A percentile compares a stretch with the other conserved stretches of the same genome.
Conservation (phyloP, 2,797 vertebrate genomes). For the Anomalospiza imberbis region DNA sequence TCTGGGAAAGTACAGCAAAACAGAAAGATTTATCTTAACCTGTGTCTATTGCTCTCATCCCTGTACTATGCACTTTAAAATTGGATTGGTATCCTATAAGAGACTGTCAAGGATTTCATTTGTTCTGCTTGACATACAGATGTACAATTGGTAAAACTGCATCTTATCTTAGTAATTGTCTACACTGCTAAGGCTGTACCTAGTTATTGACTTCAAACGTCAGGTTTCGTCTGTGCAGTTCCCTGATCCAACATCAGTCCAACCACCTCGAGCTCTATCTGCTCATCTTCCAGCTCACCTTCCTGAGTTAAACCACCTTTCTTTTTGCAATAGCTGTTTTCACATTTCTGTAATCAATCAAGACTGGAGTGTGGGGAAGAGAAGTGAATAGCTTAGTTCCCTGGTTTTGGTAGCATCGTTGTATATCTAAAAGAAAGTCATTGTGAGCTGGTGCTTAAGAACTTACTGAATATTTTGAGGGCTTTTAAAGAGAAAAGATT, state of each 20-base stretch:
- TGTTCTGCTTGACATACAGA: constrained; percentile 64
- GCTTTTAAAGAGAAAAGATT: neutral
- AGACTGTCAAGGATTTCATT: constrained; percentile 60
- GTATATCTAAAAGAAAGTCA: neutral
- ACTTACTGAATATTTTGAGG: neutral
- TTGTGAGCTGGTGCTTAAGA: neutral
- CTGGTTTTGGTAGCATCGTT: neutral
- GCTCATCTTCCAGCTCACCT: neutral
- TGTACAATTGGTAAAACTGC: constrained; percentile 60
- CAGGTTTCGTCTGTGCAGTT: neutral
- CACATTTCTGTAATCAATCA: neutral
- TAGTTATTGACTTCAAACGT: constrained; percentile 24
- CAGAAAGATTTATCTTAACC: constrained; percentile 42
- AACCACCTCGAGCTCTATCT: neutral
- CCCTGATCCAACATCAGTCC: neutral
- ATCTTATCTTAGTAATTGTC: constrained; percentile 67
- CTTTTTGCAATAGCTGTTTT: neutral
- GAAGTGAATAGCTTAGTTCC: neutral
- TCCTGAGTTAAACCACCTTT: neutral
- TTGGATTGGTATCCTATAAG: constrained; percentile 60
- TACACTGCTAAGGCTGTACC: neutral
- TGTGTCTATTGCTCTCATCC: neutral
- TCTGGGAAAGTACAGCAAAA: neutral
- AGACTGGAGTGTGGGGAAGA: neutral
- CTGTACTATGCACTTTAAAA: constrained; percentile 48